Evolutionary conservation across 1,140 invertebrate species (phyloP).

Genomic region (Magallana angulata): DNA sequence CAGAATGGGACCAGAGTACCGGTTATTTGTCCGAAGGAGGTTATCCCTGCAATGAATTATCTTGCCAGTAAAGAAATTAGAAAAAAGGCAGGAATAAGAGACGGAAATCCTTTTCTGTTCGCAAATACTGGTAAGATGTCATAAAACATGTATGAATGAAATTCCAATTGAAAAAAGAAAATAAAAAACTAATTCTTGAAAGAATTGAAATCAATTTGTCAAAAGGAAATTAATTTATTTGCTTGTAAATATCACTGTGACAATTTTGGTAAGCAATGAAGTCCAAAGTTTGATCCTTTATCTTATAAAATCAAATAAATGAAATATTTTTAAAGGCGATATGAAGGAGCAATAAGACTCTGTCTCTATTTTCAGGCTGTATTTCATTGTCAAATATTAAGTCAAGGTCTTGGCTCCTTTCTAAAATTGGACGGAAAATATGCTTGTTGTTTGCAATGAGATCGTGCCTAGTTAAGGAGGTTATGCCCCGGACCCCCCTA

Average conservation of each 20-base stretch:
- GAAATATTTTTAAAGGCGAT: no score
- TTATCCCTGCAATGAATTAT: slow-evolving; percentile 8
- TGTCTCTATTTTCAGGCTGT: no score
- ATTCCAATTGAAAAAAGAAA: neutral
- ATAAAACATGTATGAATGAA: neutral
- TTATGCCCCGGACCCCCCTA: neutral
- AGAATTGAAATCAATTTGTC: slow-evolving; percentile 13
- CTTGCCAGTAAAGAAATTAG: neutral
- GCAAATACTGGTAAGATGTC: neutral
- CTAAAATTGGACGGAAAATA: no score
- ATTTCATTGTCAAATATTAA: no score
- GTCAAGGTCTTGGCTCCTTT: no score
- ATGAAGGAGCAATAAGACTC: no score
- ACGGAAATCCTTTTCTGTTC: slow-evolving; percentile 11
- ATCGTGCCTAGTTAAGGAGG: neutral
- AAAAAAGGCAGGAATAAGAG: slow-evolving; percentile 1
- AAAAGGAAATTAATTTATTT: neutral
- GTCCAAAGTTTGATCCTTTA: neutral
- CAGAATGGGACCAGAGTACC: slow-evolving; percentile 20
- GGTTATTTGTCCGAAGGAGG: slow-evolving; percentile 7
- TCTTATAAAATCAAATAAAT: neutral
- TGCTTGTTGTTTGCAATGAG: no score
- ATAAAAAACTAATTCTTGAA: slow-evolving; percentile 12
- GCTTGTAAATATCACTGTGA: neutral
- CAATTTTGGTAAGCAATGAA: slow-evolving; percentile 16